Base-by-base conservation (phyloP, 2,797 vertebrate species). In the Megaceryle alcyon region DNA sequence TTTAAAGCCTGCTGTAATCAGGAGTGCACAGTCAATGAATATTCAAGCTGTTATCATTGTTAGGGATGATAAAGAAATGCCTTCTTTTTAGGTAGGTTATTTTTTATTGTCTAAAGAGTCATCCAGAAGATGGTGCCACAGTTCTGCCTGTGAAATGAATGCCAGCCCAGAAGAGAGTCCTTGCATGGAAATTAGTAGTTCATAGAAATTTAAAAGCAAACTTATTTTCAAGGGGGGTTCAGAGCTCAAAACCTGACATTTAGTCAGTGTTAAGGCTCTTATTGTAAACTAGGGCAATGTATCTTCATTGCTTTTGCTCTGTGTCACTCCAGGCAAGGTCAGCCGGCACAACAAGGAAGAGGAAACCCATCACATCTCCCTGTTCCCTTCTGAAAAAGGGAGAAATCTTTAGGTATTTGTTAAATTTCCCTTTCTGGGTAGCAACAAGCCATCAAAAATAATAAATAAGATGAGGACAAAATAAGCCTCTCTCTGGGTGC, bases 81-180 rank as follows among this genome's bases (percentile, higher is more conserved):
- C 91, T 87, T 80, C 41, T 80, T 25, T 94, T 90, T 86, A 81
- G 90, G 88, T 97, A 82, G 70, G 71, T 97, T 94, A 82, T 79
- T 90, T 83, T 82, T 92, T 85, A 90, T 69, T 92, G 83, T 93
- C 91, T 97, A 44, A 94, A 93, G 92, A 97, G 93, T 95, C 85
- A 96, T 96, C 97, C 97, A 98, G 98, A 97, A 98, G 98, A 97
- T 96, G 96, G 97, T 96, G 97, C 97, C 97, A 95, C 97, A 93
- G 94, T 97, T 97, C 97, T 97, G 97, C 97, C 94, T 95, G 86
- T 97, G 95, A 97, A 92, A 91, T 54, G 43, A 80, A 84, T 2
- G 10, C 84, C 69, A 89, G 51, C 65, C 84, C 71, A 70, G 65
- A 79, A 69, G 71, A 59, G 17, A 86, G 44, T 82, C 66, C 44